Percentiles rank a stretch among this genome's conserved stretches.
phyloP scores from a whole-genome alignment of 2,888 invertebrate genomes.

The Parnassius mnemosyne region DNA sequence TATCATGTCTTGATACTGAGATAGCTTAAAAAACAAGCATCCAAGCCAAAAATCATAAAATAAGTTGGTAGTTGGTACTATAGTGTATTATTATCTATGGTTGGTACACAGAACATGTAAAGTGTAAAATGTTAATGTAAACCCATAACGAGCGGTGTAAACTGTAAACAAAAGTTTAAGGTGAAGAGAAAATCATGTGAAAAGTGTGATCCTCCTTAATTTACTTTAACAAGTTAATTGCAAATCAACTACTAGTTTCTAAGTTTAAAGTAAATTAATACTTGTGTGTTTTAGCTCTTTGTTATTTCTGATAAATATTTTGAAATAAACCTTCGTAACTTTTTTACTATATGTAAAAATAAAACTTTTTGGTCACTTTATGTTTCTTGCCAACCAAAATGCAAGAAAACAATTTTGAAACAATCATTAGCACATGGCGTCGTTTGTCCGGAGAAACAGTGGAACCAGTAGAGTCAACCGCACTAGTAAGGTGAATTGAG shows the following conservation, averaged over 20 bases:
- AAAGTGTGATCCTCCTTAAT: not conserved
- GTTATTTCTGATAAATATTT: not conserved
- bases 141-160: too few species aligned
- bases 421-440: constrained; percentile 70
- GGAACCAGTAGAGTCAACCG: constrained; percentile 55
- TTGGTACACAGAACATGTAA: too few species aligned
- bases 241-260: not conserved
- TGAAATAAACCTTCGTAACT: not conserved
- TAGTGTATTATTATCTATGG: too few species aligned
- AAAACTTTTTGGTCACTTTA: constrained; percentile 52
- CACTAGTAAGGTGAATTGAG: constrained; percentile 54
- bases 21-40: too few species aligned
- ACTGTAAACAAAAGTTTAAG: not conserved
- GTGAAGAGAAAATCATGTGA: not conserved
- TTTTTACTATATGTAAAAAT: constrained; percentile 7
- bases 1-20: too few species aligned
- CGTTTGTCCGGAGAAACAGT: constrained; percentile 53
- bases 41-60: too few species aligned
- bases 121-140: too few species aligned
- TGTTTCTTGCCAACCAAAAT: constrained; percentile 49
- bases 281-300: not conserved
- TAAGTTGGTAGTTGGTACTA: too few species aligned
- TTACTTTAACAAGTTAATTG: not conserved
- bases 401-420: constrained; percentile 72
- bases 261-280: not conserved